These are phyloP conservation scores for Prunella himalayana DNA, from an alignment of 2,113 vertebrate genomes.

Conservation along the genomic window DNA sequence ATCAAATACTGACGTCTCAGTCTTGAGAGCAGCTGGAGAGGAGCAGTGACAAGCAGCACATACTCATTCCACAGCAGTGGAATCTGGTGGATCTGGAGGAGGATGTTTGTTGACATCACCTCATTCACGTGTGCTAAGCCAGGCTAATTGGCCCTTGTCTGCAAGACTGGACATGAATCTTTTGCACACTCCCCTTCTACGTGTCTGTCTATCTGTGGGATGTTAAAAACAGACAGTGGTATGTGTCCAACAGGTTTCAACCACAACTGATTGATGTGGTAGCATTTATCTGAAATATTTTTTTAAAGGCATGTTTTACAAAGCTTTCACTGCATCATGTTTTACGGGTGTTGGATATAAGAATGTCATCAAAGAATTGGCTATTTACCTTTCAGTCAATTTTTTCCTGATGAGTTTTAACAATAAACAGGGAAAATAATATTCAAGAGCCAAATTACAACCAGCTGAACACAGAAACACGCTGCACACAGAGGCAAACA, in stretches of 20 bases:
- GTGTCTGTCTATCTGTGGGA: not conserved
- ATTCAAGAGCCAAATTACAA: not conserved
- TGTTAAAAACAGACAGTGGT: not conserved
- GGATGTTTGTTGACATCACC: not conserved
- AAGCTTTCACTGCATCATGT: not conserved
- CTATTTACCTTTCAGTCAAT: not conserved
- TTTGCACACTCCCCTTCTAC: not conserved
- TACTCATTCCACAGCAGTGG: not conserved
- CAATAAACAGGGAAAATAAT: not conserved
- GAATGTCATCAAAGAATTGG: not conserved
- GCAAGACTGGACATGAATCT: not conserved
- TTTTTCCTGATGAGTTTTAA: not conserved
- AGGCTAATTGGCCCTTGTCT: not conserved
- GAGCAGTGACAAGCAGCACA: not conserved
- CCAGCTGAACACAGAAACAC: not conserved
- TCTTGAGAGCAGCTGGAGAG: not conserved
- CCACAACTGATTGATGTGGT: not conserved
- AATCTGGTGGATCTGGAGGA: not conserved
- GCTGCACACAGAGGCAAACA: not conserved
- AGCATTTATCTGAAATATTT: not conserved
- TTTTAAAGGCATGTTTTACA: not conserved
- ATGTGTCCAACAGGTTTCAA: not conserved
- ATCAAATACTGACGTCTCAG: not conserved
- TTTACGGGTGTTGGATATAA: not conserved
- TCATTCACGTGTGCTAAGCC: not conserved